phyloP scores from a whole-genome alignment of 1,140 invertebrate genomes.

The Heliconius eleuchia region DNA sequence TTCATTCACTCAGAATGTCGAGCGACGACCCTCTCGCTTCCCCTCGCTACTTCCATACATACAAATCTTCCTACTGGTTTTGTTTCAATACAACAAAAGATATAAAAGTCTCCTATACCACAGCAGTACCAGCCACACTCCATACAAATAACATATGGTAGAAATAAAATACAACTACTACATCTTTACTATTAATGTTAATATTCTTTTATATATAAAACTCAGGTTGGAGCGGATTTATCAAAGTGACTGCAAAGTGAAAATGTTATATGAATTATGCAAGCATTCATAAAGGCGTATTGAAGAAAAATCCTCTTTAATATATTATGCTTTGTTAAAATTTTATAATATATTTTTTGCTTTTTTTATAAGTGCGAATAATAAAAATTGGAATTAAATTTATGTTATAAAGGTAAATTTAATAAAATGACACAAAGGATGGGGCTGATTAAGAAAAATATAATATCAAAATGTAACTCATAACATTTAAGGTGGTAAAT shows the following conservation, averaged over 20 bases:
- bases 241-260: not conserved
- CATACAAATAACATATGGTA: not conserved
- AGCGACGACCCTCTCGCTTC: constrained; percentile 15
- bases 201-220: not conserved
- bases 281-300: not conserved
- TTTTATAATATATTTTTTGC: not conserved
- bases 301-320: not conserved
- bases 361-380: not conserved
- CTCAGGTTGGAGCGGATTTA: not conserved
- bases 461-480: too few species aligned
- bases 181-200: not conserved
- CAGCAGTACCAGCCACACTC: not conserved
- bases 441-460: too few species aligned
- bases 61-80: not conserved
- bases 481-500: too few species aligned
- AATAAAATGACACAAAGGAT: too few species aligned
- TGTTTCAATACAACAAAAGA: not conserved
- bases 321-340: not conserved
- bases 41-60: not conserved
- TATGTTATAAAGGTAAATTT: too few species aligned
- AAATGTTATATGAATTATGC: constrained; percentile 3
- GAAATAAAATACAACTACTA: not conserved
- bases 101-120: not conserved
- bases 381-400: not conserved
- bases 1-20: constrained; percentile 20